A percentile compares a stretch with the other conserved stretches of the same genome.
phyloP scores from a whole-genome alignment of 2,888 invertebrate species.

The Drosophila ustulata region DNA sequence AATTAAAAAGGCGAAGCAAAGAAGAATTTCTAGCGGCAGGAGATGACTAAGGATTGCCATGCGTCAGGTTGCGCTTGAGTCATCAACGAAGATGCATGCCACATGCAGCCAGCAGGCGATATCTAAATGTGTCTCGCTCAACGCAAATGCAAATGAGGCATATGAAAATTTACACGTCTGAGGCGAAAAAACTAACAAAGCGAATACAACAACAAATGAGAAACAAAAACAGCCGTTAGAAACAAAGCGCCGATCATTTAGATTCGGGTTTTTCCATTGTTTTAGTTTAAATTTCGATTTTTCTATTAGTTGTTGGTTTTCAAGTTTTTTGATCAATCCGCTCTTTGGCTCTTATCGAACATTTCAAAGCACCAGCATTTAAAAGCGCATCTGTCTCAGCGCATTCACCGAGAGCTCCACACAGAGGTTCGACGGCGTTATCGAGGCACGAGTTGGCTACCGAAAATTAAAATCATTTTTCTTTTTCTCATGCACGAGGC shows the following conservation, averaged over 20 bases:
- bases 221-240: slow-evolving; percentile 57
- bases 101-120: slow-evolving; percentile 20
- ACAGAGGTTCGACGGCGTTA: slow-evolving; percentile 10
- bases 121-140: slow-evolving; percentile 49
- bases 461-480: slow-evolving; percentile 57
- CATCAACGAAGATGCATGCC: slow-evolving; percentile 43
- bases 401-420: background rate
- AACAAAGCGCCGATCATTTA: slow-evolving; percentile 45
- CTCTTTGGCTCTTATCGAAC: slow-evolving; percentile 47
- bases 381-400: slow-evolving; percentile 64
- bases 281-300: slow-evolving; percentile 30
- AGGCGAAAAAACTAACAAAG: slow-evolving; percentile 19
- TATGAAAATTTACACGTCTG: slow-evolving; percentile 52
- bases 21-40: background rate
- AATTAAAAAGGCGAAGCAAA: background rate
- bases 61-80: slow-evolving; percentile 31
- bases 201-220: slow-evolving; percentile 22
- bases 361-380: slow-evolving; percentile 55
- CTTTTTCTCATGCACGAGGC: background rate
- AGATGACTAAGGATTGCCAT: background rate
- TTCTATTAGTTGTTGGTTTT: slow-evolving; percentile 13
- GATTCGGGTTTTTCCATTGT: slow-evolving; percentile 15
- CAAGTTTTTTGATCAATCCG: slow-evolving; percentile 45
- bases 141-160: slow-evolving; percentile 48
- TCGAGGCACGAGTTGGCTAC: slow-evolving; percentile 61